Conservation (phyloP, 2,888 invertebrate genomes). For the Myopa tessellatipennis region DNA sequence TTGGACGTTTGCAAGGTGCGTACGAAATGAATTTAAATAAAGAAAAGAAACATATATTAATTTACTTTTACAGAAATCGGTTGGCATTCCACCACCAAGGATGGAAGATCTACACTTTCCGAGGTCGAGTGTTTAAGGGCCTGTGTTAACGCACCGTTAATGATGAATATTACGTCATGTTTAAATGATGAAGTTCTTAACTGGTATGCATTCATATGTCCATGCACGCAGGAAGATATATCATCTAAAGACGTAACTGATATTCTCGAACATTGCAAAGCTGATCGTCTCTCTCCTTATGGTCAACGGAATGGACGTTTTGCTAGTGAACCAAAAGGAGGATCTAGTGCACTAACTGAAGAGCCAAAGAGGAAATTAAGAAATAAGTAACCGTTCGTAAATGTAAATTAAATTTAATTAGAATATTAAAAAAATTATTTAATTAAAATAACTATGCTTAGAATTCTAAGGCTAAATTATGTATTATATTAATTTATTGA, state of each 20-base stretch:
- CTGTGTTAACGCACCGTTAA: constrained; percentile 99
- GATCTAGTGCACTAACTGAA: constrained; percentile 86
- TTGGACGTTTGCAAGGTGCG: constrained; percentile 77
- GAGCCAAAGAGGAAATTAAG: constrained; percentile 89
- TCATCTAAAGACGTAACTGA: constrained; percentile 86
- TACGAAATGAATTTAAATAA: neutral
- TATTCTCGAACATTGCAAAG: constrained; percentile 89
- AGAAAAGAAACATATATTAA: neutral
- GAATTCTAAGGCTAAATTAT: no score
- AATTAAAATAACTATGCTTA: no score
- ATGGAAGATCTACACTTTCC: constrained; percentile 90
- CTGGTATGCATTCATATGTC: constrained; percentile 10
- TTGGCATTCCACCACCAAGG: constrained; percentile 79
- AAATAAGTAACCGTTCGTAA: constrained; percentile 58
- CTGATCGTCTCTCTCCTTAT: constrained; percentile 84
- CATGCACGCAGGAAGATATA: constrained; percentile 85
- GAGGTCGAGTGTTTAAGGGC: constrained; percentile 99
- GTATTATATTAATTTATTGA: no score
- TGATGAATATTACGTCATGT: constrained; percentile 89
- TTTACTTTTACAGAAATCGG: constrained; percentile 62
- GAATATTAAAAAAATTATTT: no score
- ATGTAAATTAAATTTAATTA: no score
- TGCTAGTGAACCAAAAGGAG: constrained; percentile 90
- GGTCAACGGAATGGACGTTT: constrained; percentile 93
- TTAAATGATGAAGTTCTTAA: neutral